These are phyloP conservation scores for Sanderia malayensis DNA, from an alignment of 30 jellyfish, hydroid and myxozoan genomes.

Conservation along the genomic window DNA sequence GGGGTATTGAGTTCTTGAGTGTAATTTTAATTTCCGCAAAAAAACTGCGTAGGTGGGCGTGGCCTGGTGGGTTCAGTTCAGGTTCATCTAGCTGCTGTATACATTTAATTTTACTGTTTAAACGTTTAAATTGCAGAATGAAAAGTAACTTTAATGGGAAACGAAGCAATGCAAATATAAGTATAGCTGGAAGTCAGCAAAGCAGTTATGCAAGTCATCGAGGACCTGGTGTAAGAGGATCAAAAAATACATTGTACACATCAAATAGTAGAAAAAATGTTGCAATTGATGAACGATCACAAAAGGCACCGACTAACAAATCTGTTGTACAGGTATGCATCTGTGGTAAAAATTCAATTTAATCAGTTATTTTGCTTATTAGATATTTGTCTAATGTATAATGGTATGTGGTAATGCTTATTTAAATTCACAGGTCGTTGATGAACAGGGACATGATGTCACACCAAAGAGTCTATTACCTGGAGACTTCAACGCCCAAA, in stretches of 20 bases:
- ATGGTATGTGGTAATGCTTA: too few species aligned
- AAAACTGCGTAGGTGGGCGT: too few species aligned
- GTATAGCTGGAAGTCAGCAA: constrained; percentile 62
- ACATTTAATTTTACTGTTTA: too few species aligned
- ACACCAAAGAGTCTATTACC: constrained; percentile 82
- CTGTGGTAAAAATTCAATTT: too few species aligned
- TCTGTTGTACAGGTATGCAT: constrained; percentile 67
- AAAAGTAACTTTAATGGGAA: constrained; percentile 46
- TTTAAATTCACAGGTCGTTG: constrained; percentile 89
- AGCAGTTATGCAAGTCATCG: constrained; percentile 39
- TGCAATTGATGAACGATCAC: constrained; percentile 74
- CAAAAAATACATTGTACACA: constrained; percentile 47
- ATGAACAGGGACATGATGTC: constrained; percentile 86
- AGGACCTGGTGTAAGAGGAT: constrained; percentile 13
- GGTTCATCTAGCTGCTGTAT: too few species aligned
- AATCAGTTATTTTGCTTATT: too few species aligned
- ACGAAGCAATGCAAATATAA: constrained; percentile 38
- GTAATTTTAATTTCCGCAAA: too few species aligned
- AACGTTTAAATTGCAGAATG: too few species aligned
- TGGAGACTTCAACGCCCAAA: constrained; percentile 48
- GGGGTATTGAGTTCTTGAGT: too few species aligned
- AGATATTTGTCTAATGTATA: too few species aligned
- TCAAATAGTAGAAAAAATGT: constrained; percentile 69
- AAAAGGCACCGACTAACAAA: constrained; percentile 46
- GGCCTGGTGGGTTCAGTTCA: too few species aligned